These are phyloP conservation scores for Philaenus spumarius DNA, from an alignment of 1,140 invertebrate genomes.

Conservation along the genomic window DNA sequence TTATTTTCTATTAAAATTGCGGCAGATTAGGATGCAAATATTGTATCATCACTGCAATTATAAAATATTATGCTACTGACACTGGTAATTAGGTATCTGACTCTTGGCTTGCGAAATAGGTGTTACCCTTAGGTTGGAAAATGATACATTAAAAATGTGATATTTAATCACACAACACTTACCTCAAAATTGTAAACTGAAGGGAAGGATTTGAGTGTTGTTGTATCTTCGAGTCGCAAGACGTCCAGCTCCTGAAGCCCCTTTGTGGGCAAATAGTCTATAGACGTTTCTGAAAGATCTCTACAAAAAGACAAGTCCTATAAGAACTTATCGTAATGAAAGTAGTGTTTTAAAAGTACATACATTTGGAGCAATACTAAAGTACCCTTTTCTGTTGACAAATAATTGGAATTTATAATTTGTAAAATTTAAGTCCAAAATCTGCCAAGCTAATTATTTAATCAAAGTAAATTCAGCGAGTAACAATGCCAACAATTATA, in stretches of 20 bases:
- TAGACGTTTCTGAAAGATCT: conserved; percentile 65
- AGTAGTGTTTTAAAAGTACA: conserved; percentile 1
- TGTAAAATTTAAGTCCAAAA: conserved; percentile 36
- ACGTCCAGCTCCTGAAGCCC: conserved; percentile 64
- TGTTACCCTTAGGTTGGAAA: too few species aligned
- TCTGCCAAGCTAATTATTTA: not conserved
- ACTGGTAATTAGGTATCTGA: too few species aligned
- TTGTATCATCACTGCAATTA: too few species aligned
- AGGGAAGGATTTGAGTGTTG: conserved; percentile 67
- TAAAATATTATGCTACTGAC: not conserved
- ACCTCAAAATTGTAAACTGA: conserved; percentile 71
- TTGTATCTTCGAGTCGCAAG: conserved; percentile 61
- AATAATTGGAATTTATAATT: conserved; percentile 46
- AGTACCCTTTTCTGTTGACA: conserved; percentile 45
- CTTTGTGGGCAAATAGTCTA: conserved; percentile 59
- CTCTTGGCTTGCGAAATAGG: too few species aligned
- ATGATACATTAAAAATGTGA: not conserved
- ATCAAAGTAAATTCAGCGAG: not conserved
- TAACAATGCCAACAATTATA: too few species aligned
- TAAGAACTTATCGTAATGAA: not conserved
- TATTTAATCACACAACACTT: conserved; percentile 27
- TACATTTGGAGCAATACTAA: conserved; percentile 1
- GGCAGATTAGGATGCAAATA: too few species aligned
- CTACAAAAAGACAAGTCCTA: conserved; percentile 39
- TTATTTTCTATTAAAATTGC: too few species aligned